These are phyloP conservation scores for Urocynchramus pylzowi DNA, from an alignment of 2,113 vertebrate species.

Conservation along the genomic window DNA sequence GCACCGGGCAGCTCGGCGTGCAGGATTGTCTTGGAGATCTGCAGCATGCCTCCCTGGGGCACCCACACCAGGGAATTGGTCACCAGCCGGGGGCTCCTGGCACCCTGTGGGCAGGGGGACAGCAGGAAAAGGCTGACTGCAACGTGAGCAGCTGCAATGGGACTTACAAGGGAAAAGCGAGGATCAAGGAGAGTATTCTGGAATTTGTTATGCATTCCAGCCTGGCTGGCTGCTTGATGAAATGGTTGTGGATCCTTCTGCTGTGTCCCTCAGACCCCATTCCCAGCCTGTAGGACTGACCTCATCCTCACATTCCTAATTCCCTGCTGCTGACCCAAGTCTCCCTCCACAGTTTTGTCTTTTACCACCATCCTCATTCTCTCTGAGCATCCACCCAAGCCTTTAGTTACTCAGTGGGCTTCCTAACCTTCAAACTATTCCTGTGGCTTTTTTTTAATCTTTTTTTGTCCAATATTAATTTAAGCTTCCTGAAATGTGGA, in stretches of 20 bases:
- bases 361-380: neutral
- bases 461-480: neutral
- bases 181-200: neutral
- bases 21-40: constrained; percentile 84
- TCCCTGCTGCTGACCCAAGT: neutral
- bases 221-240: neutral
- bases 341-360: neutral
- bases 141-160: neutral
- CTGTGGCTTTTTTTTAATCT: neutral
- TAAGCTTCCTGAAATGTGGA: neutral
- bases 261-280: neutral
- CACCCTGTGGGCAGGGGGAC: constrained; percentile 56
- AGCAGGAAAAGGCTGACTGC: neutral
- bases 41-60: constrained; percentile 89
- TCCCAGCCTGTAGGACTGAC: neutral
- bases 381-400: neutral
- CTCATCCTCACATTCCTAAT: neutral
- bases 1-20: constrained; percentile 71
- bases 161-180: neutral
- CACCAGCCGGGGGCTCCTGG: constrained; percentile 64
- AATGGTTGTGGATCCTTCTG: neutral
- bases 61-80: constrained; percentile 87
- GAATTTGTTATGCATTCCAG: neutral
- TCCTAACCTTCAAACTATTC: neutral
- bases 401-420: neutral